Conservation (phyloP, 1,140 invertebrate genomes). For the Dendrolimus kikuchii region DNA sequence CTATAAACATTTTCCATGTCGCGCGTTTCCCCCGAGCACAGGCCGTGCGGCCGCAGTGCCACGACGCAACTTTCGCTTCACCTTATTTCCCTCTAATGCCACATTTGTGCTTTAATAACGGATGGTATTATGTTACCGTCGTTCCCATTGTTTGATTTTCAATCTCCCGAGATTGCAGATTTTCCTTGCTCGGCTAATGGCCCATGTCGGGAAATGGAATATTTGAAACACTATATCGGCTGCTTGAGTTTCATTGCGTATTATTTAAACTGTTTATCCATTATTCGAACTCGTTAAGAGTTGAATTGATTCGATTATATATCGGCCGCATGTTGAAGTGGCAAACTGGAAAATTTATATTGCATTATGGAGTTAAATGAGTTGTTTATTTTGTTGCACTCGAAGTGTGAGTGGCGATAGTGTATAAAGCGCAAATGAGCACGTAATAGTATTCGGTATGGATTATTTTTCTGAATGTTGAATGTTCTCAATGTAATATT, state of each 20-base stretch:
- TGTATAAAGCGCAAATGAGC: slow-evolving; percentile 27
- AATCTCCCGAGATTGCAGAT: slow-evolving; percentile 47
- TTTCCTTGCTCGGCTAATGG: slow-evolving; percentile 45
- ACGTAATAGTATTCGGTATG: slow-evolving; percentile 16
- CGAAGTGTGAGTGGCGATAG: slow-evolving; percentile 24
- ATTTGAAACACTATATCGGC: slow-evolving; percentile 33
- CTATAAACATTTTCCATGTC: slow-evolving; percentile 62
- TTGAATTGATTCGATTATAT: slow-evolving; percentile 17
- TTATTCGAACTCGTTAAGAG: slow-evolving; percentile 14
- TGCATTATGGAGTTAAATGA: slow-evolving; percentile 51
- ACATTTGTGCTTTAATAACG: slow-evolving; percentile 63
- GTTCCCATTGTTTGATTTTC: slow-evolving; percentile 59
- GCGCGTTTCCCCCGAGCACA: slow-evolving; percentile 27
- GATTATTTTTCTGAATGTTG: too few relatives aligned
- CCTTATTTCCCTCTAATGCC: slow-evolving; percentile 59
- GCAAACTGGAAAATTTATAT: slow-evolving; percentile 26
- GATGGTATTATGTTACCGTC: slow-evolving; percentile 53
- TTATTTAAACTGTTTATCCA: slow-evolving; percentile 37
- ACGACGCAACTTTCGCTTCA: slow-evolving; percentile 29
- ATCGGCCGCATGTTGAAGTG: slow-evolving; percentile 15
- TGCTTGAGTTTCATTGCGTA: slow-evolving; percentile 30
- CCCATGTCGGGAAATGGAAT: slow-evolving; percentile 30
- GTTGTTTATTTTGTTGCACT: slow-evolving; percentile 51
- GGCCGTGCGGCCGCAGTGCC: slow-evolving; percentile 13
- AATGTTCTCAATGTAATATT: too few relatives aligned